Conservation (phyloP, 2,113 vertebrate genomes). For the Eolophus roseicapilla region DNA sequence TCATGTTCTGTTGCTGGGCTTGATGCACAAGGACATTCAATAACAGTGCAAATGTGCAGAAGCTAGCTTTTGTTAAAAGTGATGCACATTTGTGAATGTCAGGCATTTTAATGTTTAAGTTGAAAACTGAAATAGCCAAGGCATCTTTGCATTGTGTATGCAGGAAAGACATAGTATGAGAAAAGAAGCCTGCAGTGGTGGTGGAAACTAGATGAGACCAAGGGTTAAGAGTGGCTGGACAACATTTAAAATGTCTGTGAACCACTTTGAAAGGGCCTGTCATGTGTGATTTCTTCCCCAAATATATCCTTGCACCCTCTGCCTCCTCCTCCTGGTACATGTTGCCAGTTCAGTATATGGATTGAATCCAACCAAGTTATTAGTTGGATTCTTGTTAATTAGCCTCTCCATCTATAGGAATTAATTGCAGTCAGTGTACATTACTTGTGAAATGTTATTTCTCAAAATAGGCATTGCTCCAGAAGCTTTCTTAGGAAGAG, state of each 20-base stretch:
- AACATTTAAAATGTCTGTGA: neutral
- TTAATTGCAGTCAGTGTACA: neutral
- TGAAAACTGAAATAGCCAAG: neutral
- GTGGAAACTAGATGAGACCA: neutral
- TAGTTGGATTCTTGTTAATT: constrained; percentile 20
- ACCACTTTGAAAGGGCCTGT: neutral
- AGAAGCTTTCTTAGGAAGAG: neutral
- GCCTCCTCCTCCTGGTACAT: neutral
- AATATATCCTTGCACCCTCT: neutral
- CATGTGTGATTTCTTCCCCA: neutral
- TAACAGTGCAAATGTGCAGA: neutral
- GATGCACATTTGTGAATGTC: neutral
- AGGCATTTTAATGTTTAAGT: neutral
- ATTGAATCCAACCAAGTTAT: constrained; percentile 1
- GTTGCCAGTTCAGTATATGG: neutral
- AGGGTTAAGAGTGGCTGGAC: neutral
- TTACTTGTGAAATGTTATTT: neutral
- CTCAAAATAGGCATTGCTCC: neutral
- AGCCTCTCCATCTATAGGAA: neutral
- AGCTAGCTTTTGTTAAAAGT: neutral
- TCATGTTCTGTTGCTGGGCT: neutral
- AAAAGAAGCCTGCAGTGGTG: neutral
- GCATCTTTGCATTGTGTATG: neutral
- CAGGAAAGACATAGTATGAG: neutral
- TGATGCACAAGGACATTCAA: neutral